These are phyloP conservation scores for Leptinotarsa defecta DNA, from an alignment of 1,140 invertebrate genomes.

Conservation along the genomic window DNA sequence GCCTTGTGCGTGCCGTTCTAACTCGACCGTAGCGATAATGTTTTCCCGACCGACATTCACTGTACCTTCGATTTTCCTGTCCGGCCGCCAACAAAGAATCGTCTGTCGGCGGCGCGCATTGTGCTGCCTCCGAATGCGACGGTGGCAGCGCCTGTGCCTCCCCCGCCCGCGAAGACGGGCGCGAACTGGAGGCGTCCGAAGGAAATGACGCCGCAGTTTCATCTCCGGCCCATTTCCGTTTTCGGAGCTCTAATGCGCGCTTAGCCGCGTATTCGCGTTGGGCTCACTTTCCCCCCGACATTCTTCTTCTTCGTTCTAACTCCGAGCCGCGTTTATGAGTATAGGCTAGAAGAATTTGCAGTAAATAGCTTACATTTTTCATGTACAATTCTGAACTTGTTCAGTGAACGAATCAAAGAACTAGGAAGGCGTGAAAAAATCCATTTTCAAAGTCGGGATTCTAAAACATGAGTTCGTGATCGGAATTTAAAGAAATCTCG, in stretches of 20 bases:
- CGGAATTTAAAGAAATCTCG: no score
- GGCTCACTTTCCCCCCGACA: conserved; percentile 9
- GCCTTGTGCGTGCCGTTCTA: neutral
- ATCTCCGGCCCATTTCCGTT: conserved; percentile 58
- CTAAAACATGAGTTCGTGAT: no score
- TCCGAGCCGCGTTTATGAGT: no score
- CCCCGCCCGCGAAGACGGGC: conserved; percentile 42
- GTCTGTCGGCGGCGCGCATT: conserved; percentile 5
- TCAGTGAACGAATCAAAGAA: no score
- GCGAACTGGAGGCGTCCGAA: conserved; percentile 50
- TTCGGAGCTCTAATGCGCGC: conserved; percentile 52
- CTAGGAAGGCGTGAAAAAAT: no score
- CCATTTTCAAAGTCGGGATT: no score
- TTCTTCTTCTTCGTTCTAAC: no score
- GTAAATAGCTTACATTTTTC: no score
- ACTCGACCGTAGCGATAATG: neutral
- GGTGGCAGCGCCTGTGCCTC: conserved; percentile 20
- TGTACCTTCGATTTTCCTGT: conserved; percentile 37
- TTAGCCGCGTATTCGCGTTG: conserved; percentile 21
- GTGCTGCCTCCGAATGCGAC: conserved; percentile 25
- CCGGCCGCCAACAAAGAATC: conserved; percentile 34
- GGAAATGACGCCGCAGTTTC: conserved; percentile 59
- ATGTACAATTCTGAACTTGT: no score
- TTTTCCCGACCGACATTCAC: neutral
- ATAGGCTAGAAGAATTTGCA: no score